These are phyloP conservation scores for Cephus rjabovi DNA, from an alignment of 2,888 invertebrate genomes.

Conservation along the genomic window DNA sequence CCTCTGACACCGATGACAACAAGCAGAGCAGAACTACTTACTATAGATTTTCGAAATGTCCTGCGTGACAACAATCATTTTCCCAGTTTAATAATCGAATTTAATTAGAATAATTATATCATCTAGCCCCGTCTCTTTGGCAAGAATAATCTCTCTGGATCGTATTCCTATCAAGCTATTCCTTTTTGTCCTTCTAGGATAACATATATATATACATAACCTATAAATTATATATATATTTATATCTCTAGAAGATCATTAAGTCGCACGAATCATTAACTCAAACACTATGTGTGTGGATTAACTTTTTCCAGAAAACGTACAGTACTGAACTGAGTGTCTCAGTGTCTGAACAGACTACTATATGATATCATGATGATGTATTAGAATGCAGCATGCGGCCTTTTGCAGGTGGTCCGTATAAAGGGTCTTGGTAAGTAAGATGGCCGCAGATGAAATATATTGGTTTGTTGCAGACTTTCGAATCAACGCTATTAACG, in stretches of 20 bases:
- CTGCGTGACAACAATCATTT: constrained; percentile 62
- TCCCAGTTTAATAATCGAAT: constrained; percentile 48
- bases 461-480: constrained; percentile 53
- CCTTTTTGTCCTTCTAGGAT: too few relatives aligned
- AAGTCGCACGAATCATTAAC: constrained; percentile 27
- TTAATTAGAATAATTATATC: too few relatives aligned
- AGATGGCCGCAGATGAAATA: constrained; percentile 62
- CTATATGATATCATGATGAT: constrained; percentile 65
- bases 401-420: constrained; percentile 65
- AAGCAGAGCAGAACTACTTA: too few relatives aligned
- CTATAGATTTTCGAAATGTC: constrained; percentile 16
- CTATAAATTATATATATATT: too few relatives aligned
- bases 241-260: too few relatives aligned
- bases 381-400: constrained; percentile 64
- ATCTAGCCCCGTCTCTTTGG: too few relatives aligned
- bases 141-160: too few relatives aligned
- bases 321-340: constrained; percentile 47
- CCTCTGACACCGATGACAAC: too few relatives aligned
- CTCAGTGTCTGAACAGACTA: constrained; percentile 57
- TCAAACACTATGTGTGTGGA: constrained; percentile 63
- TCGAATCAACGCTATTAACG: background rate
- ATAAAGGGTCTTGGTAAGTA: constrained; percentile 60
- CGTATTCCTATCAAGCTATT: too few relatives aligned
- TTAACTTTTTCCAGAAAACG: constrained; percentile 65
- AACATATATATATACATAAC: too few relatives aligned